Base-by-base conservation (phyloP, 2,113 vertebrate genomes). In the Eulemur macaco region DNA sequence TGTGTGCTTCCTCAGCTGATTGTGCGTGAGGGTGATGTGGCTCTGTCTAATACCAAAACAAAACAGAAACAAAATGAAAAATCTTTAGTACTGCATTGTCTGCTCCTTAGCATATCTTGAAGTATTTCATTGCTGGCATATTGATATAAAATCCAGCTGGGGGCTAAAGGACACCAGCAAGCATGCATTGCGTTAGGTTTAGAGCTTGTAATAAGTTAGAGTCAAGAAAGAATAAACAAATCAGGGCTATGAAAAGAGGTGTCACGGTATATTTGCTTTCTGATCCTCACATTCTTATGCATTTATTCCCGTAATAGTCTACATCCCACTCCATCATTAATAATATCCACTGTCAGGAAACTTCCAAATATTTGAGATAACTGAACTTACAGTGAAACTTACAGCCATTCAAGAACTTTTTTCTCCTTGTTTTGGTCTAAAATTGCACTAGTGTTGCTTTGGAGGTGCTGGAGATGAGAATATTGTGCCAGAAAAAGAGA, bases 61-160 rank as follows among this genome's bases (percentile, higher is more conserved):
- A 84, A 94, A 83, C 54, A 21, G 81, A 94, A 97, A 63, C 82
- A 83, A 83, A 93, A 91, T 42, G 64, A 76, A 73, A 96, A 50
- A 91, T 76, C 68, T 93, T 91, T 74, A 58, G 37, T 63, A 77
- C 39, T 37, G 29, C 73, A 25, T 13, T 64, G 81, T 56, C 39
- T 88, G 87, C 68, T 56, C 34, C 54, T 85, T 58, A 88, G 97
- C 74, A 76, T 89, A n/a, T 95, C 86, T 86, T 23, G 37, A 81
- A 96, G 82, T 97, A 76, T 89, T 83, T 87, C 73, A 80, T 73
- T 90, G 74, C 77, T 76, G 66, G 93, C 56, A 45, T 76, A 27
- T 86, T 91, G 82, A 52, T 97, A 25, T 3, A 68, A 89, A 96
- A 95, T 84, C 91, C 97, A 96, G 85, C 95, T 91, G 93, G 80